These are phyloP conservation scores for Mystacides longicornis DNA, from an alignment of 2,888 invertebrate genomes.

Conservation along the genomic window DNA sequence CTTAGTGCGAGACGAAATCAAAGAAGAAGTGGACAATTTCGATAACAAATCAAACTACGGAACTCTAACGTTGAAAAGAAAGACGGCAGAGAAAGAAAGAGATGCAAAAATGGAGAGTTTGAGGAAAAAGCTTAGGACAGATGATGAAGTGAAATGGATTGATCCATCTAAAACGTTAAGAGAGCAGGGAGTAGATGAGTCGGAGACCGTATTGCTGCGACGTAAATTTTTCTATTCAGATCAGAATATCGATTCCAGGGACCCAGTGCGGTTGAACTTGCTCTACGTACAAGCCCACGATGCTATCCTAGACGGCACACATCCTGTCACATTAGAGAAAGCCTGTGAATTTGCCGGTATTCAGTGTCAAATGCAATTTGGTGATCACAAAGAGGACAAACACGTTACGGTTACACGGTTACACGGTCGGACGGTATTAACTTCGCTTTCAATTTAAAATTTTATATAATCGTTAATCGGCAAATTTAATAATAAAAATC, in stretches of 20 bases:
- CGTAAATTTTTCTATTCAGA: constrained; percentile 98
- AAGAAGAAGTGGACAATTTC: constrained; percentile 70
- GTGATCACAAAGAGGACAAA: constrained; percentile 86
- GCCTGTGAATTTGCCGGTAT: constrained; percentile 95
- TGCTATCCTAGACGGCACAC: constrained; percentile 93
- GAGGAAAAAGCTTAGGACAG: constrained; percentile 92
- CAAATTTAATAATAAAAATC: no score
- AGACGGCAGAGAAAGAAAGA: constrained; percentile 73
- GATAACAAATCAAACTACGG: constrained; percentile 75
- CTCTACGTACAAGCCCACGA: constrained; percentile 97
- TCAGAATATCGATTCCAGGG: constrained; percentile 96
- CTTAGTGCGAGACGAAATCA: constrained; percentile 80
- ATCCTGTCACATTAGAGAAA: constrained; percentile 94
- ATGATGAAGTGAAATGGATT: constrained; percentile 99
- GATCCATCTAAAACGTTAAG: constrained; percentile 96
- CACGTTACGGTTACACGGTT: no score
- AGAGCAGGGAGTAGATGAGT: constrained; percentile 93
- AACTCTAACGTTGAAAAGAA: constrained; percentile 79
- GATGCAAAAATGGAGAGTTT: constrained; percentile 97
- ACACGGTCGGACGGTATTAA: no score
- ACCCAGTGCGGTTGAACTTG: constrained; percentile 95
- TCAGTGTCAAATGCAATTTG: constrained; percentile 98
- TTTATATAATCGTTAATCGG: no score
- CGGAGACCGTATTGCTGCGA: constrained; percentile 85
- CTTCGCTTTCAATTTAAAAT: no score